Percentiles rank a stretch among this genome's conserved stretches.
Evolutionary conservation across 2,113 vertebrate species (phyloP).

Genomic region (Thamnophis sirtalis): DNA sequence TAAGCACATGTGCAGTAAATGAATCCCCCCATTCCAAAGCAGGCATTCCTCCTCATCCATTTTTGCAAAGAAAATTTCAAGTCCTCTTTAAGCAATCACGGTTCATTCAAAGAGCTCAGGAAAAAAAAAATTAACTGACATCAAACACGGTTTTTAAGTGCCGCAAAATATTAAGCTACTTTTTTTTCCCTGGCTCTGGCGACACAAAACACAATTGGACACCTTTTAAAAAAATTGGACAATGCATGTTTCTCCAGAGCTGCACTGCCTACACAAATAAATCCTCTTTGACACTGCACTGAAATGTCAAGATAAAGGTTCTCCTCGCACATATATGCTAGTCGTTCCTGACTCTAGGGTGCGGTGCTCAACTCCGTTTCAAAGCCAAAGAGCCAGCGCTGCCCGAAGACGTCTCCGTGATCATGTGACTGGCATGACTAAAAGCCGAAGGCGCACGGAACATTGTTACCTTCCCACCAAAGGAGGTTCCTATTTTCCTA

Average conservation of each 20-base stretch:
- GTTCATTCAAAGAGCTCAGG: not conserved
- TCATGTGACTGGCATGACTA: too few species aligned
- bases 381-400: too few species aligned
- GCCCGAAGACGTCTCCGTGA: too few species aligned
- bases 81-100: conserved; percentile 25
- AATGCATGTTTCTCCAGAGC: conserved; percentile 31
- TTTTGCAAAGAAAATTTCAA: conserved; percentile 26
- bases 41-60: conserved; percentile 31
- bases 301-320: not conserved
- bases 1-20: conserved; percentile 5
- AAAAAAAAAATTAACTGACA: not conserved
- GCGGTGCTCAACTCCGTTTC: too few species aligned
- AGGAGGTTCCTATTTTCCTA: too few species aligned
- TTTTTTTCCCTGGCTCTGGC: conserved; percentile 25
- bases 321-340: too few species aligned
- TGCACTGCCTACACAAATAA: conserved; percentile 6
- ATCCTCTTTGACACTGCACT: not conserved
- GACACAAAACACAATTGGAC: conserved; percentile 41
- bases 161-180: conserved; percentile 29
- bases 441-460: too few species aligned
- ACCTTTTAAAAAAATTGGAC: not conserved
- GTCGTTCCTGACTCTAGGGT: too few species aligned
- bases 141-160: conserved; percentile 39
- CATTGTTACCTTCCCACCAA: too few species aligned
- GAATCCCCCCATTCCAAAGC: conserved; percentile 33